Percentiles rank a stretch among this genome's conserved stretches.
Evolutionary conservation across 2,797 vertebrate genomes (phyloP).

Genomic region (Melanotaenia parkinsoni): DNA sequence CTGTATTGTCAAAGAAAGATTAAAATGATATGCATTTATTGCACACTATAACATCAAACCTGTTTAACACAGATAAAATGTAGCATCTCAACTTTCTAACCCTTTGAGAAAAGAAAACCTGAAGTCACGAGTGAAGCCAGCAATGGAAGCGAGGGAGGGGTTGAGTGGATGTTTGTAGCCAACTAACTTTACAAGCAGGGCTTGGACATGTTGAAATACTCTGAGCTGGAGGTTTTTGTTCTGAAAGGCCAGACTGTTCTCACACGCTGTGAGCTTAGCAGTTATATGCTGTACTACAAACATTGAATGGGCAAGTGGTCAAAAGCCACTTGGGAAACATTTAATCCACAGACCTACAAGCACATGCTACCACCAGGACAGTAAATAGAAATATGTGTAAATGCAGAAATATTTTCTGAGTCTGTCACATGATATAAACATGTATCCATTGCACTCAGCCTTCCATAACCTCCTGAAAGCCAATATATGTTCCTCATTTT

Average conservation of each 20-base stretch:
- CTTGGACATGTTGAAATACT: constrained; percentile 78
- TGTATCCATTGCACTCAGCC: constrained; percentile 10
- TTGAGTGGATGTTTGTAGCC: constrained; percentile 55
- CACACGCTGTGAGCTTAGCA: constrained; percentile 64
- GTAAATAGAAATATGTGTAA: constrained; percentile 54
- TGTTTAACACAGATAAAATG: neutral
- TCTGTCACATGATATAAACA: constrained; percentile 15
- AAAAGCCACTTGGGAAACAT: constrained; percentile 69
- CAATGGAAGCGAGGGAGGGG: constrained; percentile 37
- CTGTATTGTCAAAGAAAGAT: neutral
- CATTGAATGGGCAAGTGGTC: constrained; percentile 58
- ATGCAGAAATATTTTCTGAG: constrained; percentile 40
- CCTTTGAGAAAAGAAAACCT: constrained; percentile 25
- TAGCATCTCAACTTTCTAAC: constrained; percentile 12
- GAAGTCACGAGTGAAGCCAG: constrained; percentile 44
- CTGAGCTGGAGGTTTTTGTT: constrained; percentile 74
- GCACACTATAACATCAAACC: neutral
- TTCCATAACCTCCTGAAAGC: constrained; percentile 16
- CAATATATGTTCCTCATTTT: constrained; percentile 11
- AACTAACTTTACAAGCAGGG: constrained; percentile 69
- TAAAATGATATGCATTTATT: neutral
- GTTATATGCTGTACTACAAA: constrained; percentile 50
- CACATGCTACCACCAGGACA: constrained; percentile 35
- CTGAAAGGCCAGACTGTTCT: constrained; percentile 80
- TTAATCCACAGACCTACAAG: constrained; percentile 68